Percentiles rank a stretch among this genome's conserved stretches.
phyloP scores from a whole-genome alignment of 2,888 invertebrate species.

The Acronicta psi region DNA sequence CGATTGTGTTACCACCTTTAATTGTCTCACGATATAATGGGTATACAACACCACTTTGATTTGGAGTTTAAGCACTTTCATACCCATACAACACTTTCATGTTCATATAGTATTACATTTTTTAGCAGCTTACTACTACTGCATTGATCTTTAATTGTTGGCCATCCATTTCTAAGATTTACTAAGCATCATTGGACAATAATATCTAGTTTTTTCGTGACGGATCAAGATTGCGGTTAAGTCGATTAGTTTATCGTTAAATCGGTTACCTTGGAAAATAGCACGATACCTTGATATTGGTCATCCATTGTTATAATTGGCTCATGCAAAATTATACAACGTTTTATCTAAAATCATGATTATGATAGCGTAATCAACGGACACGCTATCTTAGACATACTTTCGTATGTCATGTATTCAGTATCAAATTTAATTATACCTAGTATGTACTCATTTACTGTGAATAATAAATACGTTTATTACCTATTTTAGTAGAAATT shows the following conservation, averaged over 20 bases:
- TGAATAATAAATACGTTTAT: conserved; percentile 6
- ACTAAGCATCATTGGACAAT: too few relatives aligned
- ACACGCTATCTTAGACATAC: conserved; percentile 5
- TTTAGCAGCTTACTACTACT: neutral
- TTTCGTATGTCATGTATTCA: neutral
- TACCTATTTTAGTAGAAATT: conserved; percentile 11
- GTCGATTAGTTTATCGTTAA: conserved; percentile 20
- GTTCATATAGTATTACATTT: too few relatives aligned
- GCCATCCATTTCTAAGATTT: too few relatives aligned
- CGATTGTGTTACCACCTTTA: conserved; percentile 15
- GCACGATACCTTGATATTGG: conserved; percentile 37
- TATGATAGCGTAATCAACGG: conserved; percentile 17
- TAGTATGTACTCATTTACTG: neutral
- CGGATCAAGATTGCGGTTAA: conserved; percentile 19
- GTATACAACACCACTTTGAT: too few relatives aligned
- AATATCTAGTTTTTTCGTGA: too few relatives aligned
- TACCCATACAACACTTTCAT: too few relatives aligned
- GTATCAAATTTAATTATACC: conserved; percentile 7
- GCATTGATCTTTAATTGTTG: too few relatives aligned
- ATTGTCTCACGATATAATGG: conserved; percentile 4
- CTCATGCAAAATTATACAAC: conserved; percentile 23
- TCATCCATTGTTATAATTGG: conserved; percentile 8
- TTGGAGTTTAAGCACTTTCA: too few relatives aligned
- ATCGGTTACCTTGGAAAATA: conserved; percentile 27
- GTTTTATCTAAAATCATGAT: conserved; percentile 18